Evolutionary conservation across 2,888 invertebrate species (phyloP), one percentile per base, ranked within the genome.

Genomic region (Chloroclystis v-ata): DNA sequence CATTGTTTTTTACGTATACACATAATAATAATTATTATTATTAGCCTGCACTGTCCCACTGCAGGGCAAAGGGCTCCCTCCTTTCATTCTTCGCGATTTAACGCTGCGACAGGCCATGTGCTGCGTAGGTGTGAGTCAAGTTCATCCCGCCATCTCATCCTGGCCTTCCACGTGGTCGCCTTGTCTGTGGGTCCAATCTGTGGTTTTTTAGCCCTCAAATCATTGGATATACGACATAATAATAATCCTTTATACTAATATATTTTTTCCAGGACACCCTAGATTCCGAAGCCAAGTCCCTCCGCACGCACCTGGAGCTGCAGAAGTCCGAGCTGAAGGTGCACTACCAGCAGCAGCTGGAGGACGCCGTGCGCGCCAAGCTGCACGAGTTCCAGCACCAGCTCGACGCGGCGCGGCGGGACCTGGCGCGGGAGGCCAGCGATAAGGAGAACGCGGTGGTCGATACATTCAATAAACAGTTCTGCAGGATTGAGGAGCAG

Each of bases 321-420:
- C 92, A 92, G 56, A 92, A 92, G 66, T 75, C 85, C 8, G 93
- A 94, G 50, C 76, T 95, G 10, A 92, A 93, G 60, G 87, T 90
- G 28, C 92, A 93, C 68, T 95, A 95, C 67, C 95, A 95, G 76
- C 91, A 92, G 56, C 95, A 95, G 78, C 85, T 95, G 8, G 95
- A 95, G 62, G 90, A 91, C 38, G 93, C 95, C 0, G 95, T 95
- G 11, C 83, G 92, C 47, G 89, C 89, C 43, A 95, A 95, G 68
- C 81, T 95, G 47, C 91, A 91, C 60, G 95, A 95, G 75, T 95
- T 95, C 65, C 86, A 86, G 70, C 79, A 79, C 1, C 94, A 95
- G 69, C 76, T 95, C 26, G 94, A 95, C 59, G 39, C 39, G 7
- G 50, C 46, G 2, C 12, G 35, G 1, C 5, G 43, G 3, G 50